phyloP scores from a whole-genome alignment of 2,113 vertebrate species.

The Callopanchax toddi region DNA sequence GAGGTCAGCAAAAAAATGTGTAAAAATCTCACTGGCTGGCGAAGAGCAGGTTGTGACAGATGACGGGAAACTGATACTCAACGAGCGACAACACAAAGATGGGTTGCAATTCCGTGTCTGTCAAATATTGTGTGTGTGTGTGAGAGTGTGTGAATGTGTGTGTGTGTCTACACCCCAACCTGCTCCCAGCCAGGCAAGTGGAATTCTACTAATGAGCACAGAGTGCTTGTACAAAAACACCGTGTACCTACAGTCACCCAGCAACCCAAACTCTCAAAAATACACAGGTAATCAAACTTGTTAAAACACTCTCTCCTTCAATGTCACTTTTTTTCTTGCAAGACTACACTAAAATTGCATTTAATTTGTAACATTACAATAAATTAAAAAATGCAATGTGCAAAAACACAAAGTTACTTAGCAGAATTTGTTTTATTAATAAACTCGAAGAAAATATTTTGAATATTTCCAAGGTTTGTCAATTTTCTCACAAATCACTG shows the following conservation, averaged over 20 bases:
- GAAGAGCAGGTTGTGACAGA: conserved; percentile 21
- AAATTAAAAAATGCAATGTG: too few species aligned
- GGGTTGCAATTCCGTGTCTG: conserved; percentile 12
- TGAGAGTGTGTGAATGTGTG: background rate
- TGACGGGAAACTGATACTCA: conserved; percentile 28
- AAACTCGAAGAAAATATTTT: too few species aligned
- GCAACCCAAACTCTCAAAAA: conserved; percentile 26
- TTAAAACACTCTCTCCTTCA: background rate
- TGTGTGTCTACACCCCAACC: conserved; percentile 6
- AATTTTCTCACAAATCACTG: too few species aligned
- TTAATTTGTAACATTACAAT: too few species aligned
- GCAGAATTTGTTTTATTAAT: too few species aligned
- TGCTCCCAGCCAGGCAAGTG: conserved; percentile 46
- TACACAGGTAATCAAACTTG: conserved; percentile 27
- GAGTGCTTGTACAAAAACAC: conserved; percentile 44
- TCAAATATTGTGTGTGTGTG: conserved; percentile 8
- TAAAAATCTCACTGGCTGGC: conserved; percentile 20
- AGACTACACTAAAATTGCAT: too few species aligned
- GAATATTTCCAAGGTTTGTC: too few species aligned
- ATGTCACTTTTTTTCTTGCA: background rate
- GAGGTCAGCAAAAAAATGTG: conserved; percentile 4
- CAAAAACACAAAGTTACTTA: too few species aligned
- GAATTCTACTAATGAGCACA: conserved; percentile 69
- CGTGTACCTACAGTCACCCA: too few species aligned
- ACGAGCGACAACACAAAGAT: conserved; percentile 38